A percentile compares a stretch with the other conserved stretches of the same genome.
Conservation (phyloP, 2,888 invertebrate genomes). For the Microctonus brassicae region DNA sequence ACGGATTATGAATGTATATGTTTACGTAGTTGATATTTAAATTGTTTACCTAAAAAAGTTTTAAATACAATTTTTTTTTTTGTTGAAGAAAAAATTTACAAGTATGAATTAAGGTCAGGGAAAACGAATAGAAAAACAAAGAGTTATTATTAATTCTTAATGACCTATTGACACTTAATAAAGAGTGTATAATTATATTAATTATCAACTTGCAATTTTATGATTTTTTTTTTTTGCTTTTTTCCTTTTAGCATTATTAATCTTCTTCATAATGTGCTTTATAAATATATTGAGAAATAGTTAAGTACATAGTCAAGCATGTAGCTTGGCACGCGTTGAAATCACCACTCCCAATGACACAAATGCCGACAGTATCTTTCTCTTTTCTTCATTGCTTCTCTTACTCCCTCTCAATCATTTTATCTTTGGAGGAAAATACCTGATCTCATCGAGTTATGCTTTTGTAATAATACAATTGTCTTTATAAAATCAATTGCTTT, state of each 20-base stretch:
- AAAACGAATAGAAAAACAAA: slow-evolving; percentile 21
- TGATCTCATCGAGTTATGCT: background rate
- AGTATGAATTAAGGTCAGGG: slow-evolving; percentile 41
- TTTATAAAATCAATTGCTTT: slow-evolving; percentile 12
- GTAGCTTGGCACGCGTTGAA: slow-evolving; percentile 50
- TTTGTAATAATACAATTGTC: background rate
- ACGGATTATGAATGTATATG: slow-evolving; percentile 49
- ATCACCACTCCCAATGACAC: slow-evolving; percentile 55
- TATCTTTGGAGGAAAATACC: slow-evolving; percentile 3
- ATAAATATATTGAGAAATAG: background rate
- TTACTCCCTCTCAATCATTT: slow-evolving; percentile 3
- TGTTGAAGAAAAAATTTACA: background rate
- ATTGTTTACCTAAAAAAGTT: background rate
- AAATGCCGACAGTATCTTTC: slow-evolving; percentile 49
- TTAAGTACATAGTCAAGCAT: slow-evolving; percentile 19
- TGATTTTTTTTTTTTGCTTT: slow-evolving; percentile 1
- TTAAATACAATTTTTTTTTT: background rate
- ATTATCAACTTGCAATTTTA: too few species aligned
- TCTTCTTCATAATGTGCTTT: background rate
- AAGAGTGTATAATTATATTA: background rate
- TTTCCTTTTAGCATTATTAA: background rate
- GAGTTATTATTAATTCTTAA: background rate
- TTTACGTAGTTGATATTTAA: slow-evolving; percentile 11
- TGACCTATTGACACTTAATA: background rate
- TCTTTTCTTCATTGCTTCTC: slow-evolving; percentile 16